Percentiles rank a stretch among this genome's conserved stretches.
Evolutionary conservation across 2,888 invertebrate genomes (phyloP).

Genomic region (Cloeon dipterum): DNA sequence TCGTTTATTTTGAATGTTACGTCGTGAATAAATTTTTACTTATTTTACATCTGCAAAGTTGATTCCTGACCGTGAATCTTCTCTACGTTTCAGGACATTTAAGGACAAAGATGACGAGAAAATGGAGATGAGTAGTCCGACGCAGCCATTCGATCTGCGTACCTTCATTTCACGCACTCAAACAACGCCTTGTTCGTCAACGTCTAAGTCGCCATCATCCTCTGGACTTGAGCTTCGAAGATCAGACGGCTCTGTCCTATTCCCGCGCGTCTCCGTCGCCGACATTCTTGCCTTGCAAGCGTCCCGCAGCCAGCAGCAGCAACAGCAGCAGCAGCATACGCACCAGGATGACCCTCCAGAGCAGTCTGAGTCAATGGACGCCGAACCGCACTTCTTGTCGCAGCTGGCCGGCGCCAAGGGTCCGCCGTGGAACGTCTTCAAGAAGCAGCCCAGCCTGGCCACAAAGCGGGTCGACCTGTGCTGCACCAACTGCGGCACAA

Average conservation of each 20-base stretch:
- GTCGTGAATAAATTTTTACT: no score
- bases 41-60: no score
- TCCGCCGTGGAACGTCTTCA: not conserved
- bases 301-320: not conserved
- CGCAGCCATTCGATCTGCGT: conserved; percentile 5
- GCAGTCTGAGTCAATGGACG: not conserved
- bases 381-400: conserved; percentile 1
- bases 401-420: not conserved
- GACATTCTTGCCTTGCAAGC: not conserved
- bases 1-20: no score
- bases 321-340: not conserved
- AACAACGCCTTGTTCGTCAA: conserved; percentile 10
- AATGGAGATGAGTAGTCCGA: not conserved
- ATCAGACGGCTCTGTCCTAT: conserved; percentile 11
- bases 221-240: not conserved
- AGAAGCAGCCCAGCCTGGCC: conserved; percentile 11
- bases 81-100: not conserved
- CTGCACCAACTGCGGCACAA: conserved; percentile 94
- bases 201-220: conserved; percentile 7
- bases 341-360: not conserved
- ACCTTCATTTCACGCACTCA: conserved; percentile 5
- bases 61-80: no score
- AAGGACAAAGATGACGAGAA: not conserved
- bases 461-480: conserved; percentile 54
- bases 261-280: conserved; percentile 7